A percentile compares a stretch with the other conserved stretches of the same genome.
phyloP scores from a whole-genome alignment of 2,888 invertebrate genomes.

The Entomobrya multifasciata region DNA sequence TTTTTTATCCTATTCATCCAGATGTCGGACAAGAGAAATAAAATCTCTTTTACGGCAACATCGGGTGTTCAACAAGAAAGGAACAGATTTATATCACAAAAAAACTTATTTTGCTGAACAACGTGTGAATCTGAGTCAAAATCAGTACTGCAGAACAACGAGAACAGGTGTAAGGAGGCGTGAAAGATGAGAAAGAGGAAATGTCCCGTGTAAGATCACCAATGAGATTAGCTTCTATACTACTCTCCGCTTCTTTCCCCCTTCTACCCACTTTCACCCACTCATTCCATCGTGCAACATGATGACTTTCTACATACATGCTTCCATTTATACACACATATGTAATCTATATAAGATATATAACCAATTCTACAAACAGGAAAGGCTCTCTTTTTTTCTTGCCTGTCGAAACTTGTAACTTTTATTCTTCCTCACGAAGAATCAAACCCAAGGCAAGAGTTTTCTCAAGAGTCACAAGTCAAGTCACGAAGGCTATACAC shows the following conservation, averaged over 20 bases:
- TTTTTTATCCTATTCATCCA: slow-evolving; percentile 27
- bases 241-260: neutral
- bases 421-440: slow-evolving; percentile 17
- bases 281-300: neutral
- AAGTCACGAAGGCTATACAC: slow-evolving; percentile 39
- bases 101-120: neutral
- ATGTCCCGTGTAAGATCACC: slow-evolving; percentile 69
- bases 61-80: slow-evolving; percentile 4
- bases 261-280: neutral
- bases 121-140: neutral
- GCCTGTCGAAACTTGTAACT: slow-evolving; percentile 35
- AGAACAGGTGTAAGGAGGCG: slow-evolving; percentile 68
- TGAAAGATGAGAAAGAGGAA: slow-evolving; percentile 69
- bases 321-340: neutral
- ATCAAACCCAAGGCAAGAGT: slow-evolving; percentile 18
- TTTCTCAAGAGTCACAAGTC: slow-evolving; percentile 60
- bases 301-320: neutral
- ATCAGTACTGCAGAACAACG: neutral
- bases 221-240: slow-evolving; percentile 61
- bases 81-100: neutral
- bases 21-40: slow-evolving; percentile 48
- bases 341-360: neutral
- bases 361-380: neutral
- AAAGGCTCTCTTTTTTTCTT: slow-evolving; percentile 4
- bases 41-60: neutral